These are phyloP conservation scores for Hoplostethus mediterraneus DNA, from an alignment of 2,797 vertebrate genomes.

Conservation along the genomic window DNA sequence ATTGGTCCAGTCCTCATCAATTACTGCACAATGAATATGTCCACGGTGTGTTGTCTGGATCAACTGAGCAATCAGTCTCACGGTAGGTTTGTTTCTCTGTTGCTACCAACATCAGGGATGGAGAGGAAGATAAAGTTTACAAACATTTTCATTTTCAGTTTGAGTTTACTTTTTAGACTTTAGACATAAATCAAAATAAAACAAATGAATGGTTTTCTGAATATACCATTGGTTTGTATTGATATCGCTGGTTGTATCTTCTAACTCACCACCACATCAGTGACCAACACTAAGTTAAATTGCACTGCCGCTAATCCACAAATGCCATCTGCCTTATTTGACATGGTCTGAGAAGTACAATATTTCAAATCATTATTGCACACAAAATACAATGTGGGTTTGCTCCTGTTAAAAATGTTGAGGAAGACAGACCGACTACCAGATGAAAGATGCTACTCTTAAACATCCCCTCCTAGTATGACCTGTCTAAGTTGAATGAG, in stretches of 20 bases:
- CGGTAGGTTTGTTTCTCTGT: neutral
- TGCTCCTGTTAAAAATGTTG: neutral
- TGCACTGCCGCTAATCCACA: neutral
- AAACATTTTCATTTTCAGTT: too few species aligned
- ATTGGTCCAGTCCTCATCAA: neutral
- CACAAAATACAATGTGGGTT: neutral
- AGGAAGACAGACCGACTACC: conserved; percentile 23
- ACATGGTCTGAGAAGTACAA: neutral
- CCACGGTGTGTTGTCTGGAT: neutral
- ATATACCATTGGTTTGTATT: neutral
- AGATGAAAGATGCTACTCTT: conserved; percentile 21
- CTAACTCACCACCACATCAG: neutral
- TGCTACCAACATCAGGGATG: neutral
- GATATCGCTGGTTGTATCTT: neutral
- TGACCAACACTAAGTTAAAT: neutral
- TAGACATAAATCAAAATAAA: too few species aligned
- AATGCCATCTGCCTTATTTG: conserved; percentile 10
- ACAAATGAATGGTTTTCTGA: too few species aligned
- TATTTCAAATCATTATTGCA: neutral
- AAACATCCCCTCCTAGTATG: conserved; percentile 3
- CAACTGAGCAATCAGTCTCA: neutral
- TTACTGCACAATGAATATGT: neutral
- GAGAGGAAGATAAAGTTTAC: neutral
- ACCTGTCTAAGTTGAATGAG: conserved; percentile 29
- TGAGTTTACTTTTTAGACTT: neutral